Percentiles rank a stretch among this genome's conserved stretches.
Evolutionary conservation across 2,797 vertebrate genomes (phyloP).

Genomic region (Tenualosa ilisha): DNA sequence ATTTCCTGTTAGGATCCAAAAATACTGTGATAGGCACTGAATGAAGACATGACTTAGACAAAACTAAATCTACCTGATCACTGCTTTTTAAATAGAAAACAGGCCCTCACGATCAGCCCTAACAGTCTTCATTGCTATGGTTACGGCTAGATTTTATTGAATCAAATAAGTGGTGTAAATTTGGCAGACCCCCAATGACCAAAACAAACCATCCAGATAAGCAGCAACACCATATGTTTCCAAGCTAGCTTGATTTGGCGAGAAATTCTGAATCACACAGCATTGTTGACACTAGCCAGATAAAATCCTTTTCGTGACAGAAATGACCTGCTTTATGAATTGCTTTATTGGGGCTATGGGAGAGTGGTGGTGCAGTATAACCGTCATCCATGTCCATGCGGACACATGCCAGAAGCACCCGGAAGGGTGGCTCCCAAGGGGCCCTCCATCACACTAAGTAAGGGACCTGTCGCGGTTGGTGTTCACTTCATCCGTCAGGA

Average conservation of each 20-base stretch:
- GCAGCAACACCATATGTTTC: not conserved
- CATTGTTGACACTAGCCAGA: not conserved
- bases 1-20: too few species aligned
- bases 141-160: not conserved
- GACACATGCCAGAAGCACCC: constrained; percentile 1
- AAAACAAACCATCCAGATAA: not conserved
- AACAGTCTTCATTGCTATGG: not conserved
- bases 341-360: constrained; percentile 2
- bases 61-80: not conserved
- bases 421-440: not conserved
- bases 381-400: not conserved
- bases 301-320: constrained; percentile 5
- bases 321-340: not conserved
- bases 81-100: not conserved
- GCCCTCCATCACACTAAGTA: constrained; percentile 1
- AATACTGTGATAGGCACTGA: not conserved
- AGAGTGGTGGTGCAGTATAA: not conserved
- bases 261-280: not conserved
- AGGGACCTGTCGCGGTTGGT: not conserved
- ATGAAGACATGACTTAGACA: not conserved
- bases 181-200: not conserved
- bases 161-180: constrained; percentile 14
- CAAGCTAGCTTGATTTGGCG: not conserved
- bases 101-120: not conserved
- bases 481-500: not conserved